A percentile compares a stretch with the other conserved stretches of the same genome.
Evolutionary conservation across 2,113 vertebrate genomes (phyloP).

Genomic region (Puffinus mauretanicus): DNA sequence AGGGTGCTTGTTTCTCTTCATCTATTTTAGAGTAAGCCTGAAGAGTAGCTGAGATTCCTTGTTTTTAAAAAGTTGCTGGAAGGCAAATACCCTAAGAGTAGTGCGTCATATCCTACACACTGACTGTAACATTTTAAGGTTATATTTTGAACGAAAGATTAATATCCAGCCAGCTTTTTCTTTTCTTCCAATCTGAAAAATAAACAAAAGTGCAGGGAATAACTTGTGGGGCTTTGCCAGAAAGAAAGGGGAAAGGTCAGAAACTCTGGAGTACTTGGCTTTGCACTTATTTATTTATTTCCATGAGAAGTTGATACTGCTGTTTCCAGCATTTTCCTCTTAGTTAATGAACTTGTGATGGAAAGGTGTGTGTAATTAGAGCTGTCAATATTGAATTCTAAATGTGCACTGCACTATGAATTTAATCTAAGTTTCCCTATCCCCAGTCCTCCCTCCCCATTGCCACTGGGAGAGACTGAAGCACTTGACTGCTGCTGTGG

Average conservation of each 20-base stretch:
- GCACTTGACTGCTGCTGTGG: slow-evolving; percentile 77
- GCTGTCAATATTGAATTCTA: slow-evolving; percentile 73
- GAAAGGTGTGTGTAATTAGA: slow-evolving; percentile 73
- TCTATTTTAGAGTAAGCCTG: not conserved
- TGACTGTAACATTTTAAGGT: not conserved
- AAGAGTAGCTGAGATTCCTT: not conserved
- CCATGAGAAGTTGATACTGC: not conserved
- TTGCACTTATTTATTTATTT: not conserved
- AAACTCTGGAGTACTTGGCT: not conserved
- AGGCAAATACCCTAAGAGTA: not conserved
- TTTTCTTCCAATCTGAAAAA: not conserved
- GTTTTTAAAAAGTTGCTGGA: not conserved
- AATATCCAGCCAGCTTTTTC: not conserved
- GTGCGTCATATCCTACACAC: not conserved
- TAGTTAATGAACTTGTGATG: slow-evolving; percentile 70
- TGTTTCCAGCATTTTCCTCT: slow-evolving; percentile 62
- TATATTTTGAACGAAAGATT: not conserved
- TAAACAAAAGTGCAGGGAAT: not conserved
- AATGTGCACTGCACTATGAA: slow-evolving; percentile 63
- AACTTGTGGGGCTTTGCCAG: not conserved
- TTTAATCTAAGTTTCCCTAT: slow-evolving; percentile 77
- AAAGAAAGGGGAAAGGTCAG: not conserved
- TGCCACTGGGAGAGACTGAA: slow-evolving; percentile 73
- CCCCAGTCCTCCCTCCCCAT: slow-evolving; percentile 50
- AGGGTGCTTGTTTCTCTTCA: not conserved